These are phyloP conservation scores for Xerus inauris DNA, from an alignment of 2,113 vertebrate genomes.

Conservation along the genomic window DNA sequence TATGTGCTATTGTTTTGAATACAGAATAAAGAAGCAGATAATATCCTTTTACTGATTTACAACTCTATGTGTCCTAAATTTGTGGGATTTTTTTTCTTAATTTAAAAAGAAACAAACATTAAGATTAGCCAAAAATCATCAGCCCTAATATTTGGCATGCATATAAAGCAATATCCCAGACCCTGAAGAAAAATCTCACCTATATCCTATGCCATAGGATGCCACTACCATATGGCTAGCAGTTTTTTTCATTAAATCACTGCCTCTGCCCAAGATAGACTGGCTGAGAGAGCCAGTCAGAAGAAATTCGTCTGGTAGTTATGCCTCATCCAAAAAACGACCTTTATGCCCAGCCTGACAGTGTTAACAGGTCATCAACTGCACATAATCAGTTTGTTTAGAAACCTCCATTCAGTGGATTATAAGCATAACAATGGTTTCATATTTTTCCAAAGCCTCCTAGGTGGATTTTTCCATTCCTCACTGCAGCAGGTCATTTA, in stretches of 20 bases:
- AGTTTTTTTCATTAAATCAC: background rate
- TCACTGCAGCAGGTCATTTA: background rate
- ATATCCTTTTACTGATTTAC: background rate
- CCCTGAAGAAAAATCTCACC: background rate
- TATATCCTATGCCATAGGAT: background rate
- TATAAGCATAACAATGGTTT: background rate
- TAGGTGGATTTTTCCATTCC: background rate
- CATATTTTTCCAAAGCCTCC: background rate
- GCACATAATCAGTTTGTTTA: background rate
- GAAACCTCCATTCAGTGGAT: background rate
- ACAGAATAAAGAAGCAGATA: background rate
- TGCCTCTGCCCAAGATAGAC: background rate
- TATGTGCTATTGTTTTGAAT: background rate
- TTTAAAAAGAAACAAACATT: background rate
- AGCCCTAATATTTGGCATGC: background rate
- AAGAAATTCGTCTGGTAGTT: background rate
- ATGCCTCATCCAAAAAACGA: background rate
- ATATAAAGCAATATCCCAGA: background rate
- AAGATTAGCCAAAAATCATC: background rate
- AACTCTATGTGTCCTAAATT: background rate
- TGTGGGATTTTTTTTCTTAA: background rate
- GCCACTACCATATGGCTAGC: too few species aligned
- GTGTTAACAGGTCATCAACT: background rate
- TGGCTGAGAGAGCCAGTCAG: background rate
- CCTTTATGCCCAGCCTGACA: background rate